Percentiles rank a stretch among this genome's conserved stretches.
These are phyloP conservation scores for Laspeyria flexula DNA, from an alignment of 2,888 invertebrate genomes.

Conservation along the genomic window DNA sequence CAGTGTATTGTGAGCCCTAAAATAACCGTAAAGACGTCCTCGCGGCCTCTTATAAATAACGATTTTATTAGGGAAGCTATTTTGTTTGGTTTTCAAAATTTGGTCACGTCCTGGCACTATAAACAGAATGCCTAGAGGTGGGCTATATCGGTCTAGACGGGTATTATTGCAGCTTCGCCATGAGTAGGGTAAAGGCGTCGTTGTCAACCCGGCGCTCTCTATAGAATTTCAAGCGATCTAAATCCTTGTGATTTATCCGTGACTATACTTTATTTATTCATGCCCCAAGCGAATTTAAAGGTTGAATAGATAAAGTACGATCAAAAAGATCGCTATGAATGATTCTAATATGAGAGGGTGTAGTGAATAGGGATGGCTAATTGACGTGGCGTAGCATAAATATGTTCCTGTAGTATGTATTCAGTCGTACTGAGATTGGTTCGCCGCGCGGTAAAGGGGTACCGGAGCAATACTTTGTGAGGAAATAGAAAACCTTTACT, in stretches of 20 bases:
- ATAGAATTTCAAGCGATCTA: slow-evolving; percentile 57
- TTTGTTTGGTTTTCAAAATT: slow-evolving; percentile 33
- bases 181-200: slow-evolving; percentile 54
- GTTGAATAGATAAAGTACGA: slow-evolving; percentile 13
- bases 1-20: too few species aligned
- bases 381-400: slow-evolving; percentile 28
- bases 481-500: slow-evolving; percentile 26
- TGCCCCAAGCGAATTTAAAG: slow-evolving; percentile 4
- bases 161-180: slow-evolving; percentile 53
- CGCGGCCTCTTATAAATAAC: too few species aligned
- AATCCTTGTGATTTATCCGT: slow-evolving; percentile 51
- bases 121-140: slow-evolving; percentile 35
- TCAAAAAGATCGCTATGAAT: slow-evolving; percentile 30
- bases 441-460: slow-evolving; percentile 11
- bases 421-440: slow-evolving; percentile 21
- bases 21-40: too few species aligned
- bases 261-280: slow-evolving; percentile 41
- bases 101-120: slow-evolving; percentile 48
- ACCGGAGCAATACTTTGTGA: slow-evolving; percentile 19
- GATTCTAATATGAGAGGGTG: slow-evolving; percentile 28
- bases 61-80: slow-evolving; percentile 12
- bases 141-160: slow-evolving; percentile 45
- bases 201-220: slow-evolving; percentile 40
- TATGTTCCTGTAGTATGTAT: slow-evolving; percentile 17
- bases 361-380: slow-evolving; percentile 29